These are phyloP conservation scores for Aphis gossypii DNA, from an alignment of 1,140 invertebrate species.

Conservation along the genomic window DNA sequence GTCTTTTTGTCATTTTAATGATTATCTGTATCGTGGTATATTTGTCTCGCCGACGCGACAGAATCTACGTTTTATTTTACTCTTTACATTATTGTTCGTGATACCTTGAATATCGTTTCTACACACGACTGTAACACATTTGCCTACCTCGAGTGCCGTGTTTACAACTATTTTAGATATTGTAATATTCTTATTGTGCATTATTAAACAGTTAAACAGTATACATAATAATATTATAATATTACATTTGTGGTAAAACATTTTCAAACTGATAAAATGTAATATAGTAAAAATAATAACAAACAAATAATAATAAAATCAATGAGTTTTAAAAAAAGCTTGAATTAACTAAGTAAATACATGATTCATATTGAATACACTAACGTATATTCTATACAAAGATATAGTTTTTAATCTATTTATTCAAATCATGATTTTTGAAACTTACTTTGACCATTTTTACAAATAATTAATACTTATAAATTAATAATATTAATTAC, in stretches of 20 bases:
- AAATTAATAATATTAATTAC: too few species aligned
- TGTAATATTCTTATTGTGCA: not conserved
- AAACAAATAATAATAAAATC: not conserved
- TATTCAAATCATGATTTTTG: too few species aligned
- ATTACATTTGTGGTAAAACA: too few species aligned
- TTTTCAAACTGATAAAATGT: too few species aligned
- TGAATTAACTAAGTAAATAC: not conserved
- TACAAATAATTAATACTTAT: too few species aligned
- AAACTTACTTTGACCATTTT: too few species aligned
- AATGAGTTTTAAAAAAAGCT: not conserved
- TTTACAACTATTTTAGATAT: not conserved
- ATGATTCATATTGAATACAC: not conserved
- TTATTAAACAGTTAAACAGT: not conserved
- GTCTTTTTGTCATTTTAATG: constrained; percentile 20
- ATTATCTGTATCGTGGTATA: not conserved
- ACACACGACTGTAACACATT: not conserved
- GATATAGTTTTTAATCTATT: too few species aligned
- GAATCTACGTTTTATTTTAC: not conserved
- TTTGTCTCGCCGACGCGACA: not conserved
- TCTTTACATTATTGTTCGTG: not conserved
- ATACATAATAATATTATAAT: not conserved
- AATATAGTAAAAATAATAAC: not conserved
- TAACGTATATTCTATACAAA: too few species aligned
- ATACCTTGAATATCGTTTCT: not conserved
- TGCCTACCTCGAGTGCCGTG: not conserved